Base-by-base conservation (phyloP, 2,797 vertebrate species). In the Premnoplex brunnescens region DNA sequence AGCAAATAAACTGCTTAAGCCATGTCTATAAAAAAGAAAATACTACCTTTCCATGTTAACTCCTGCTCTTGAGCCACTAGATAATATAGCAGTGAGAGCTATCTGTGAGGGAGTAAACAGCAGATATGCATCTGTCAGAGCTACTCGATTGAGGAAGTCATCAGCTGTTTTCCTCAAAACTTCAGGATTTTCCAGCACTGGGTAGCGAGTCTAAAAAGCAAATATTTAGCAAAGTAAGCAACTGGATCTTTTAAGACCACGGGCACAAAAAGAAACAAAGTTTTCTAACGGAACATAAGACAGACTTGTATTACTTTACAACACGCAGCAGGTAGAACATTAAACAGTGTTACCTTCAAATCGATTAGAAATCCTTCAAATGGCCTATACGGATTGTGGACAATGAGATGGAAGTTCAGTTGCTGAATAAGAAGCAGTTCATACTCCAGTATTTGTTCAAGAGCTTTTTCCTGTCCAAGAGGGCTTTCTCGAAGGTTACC, bases 311-410 rank as follows among this genome's bases (percentile, higher is more conserved):
- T 55, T 24, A 37, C 1, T 3, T 80, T 39, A 60, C 6, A 13
- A 30, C 13, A 68, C 0, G 2, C 0, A 55, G 5, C 21, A 73
- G 6, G 7, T 0, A 43, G 12, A 14, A 22, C 4, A 75, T 15
- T 30, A 79, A 59, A 44, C 1, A 37, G 13, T 6, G 71, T 80
- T 97, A 99, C 99, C 98, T 99, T 99, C 85, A 99, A 88, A 97
- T 99, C 99, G 10, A 99, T 99, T 37, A 99, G 98, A 94, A 99
- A 98, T 34, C 99, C 99, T 88, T 99, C 99, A 97, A 99, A 98
- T 1, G 99, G 99, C 92, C 99, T 98, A 93, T 99, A 99, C 3
- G 99, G 99, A 89, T 98, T 99, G 96, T 99, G 99, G 58, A 99
- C 97, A 39, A 99, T 99, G 88, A 99, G 98, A 94, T 99, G 99